Percentiles rank a stretch among this genome's conserved stretches.
phyloP scores from a whole-genome alignment of 92 coral and sea anemone genomes.

The Phenganax subtilis region DNA sequence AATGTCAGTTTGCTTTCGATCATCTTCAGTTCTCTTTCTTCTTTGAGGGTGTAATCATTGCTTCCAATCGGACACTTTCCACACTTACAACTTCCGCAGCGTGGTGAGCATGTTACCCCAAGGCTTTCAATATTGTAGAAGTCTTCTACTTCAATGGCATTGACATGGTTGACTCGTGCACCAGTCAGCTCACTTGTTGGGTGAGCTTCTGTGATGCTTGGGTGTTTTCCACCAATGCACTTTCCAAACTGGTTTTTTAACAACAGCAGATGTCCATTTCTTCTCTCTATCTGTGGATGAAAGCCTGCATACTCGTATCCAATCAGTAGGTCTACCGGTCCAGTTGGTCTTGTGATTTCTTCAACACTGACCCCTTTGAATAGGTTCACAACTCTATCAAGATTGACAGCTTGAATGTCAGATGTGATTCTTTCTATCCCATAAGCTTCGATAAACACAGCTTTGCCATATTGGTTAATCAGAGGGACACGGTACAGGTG shows the following conservation, averaged over 20 bases:
- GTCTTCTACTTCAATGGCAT: conserved; percentile 39
- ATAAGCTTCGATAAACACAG: conserved; percentile 45
- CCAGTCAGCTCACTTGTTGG: conserved; percentile 10
- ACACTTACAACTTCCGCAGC: conserved; percentile 55
- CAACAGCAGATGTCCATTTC: conserved; percentile 10
- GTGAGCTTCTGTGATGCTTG: conserved; percentile 14
- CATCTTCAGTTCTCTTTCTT: conserved; percentile 43
- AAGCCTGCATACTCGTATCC: conserved; percentile 51
- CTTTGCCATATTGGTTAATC: neutral
- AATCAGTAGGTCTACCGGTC: conserved; percentile 39
- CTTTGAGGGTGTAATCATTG: conserved; percentile 42
- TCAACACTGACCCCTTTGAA: neutral
- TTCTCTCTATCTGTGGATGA: conserved; percentile 53
- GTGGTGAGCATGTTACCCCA: conserved; percentile 53
- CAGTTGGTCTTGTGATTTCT: conserved; percentile 29
- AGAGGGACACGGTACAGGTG: conserved; percentile 3
- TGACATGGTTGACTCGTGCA: conserved; percentile 10
- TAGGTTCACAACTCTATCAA: neutral
- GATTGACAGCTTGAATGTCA: conserved; percentile 45
- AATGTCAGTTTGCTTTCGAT: conserved; percentile 46
- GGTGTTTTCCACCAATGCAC: conserved; percentile 49
- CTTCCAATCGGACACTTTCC: conserved; percentile 54
- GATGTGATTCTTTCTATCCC: conserved; percentile 53
- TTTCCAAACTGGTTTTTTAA: conserved; percentile 25
- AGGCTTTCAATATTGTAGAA: conserved; percentile 54